A percentile compares a stretch with the other conserved stretches of the same genome.
These are phyloP conservation scores for Geopemphigus sp. DNA, from an alignment of 1,140 invertebrate species.

Conservation along the genomic window DNA sequence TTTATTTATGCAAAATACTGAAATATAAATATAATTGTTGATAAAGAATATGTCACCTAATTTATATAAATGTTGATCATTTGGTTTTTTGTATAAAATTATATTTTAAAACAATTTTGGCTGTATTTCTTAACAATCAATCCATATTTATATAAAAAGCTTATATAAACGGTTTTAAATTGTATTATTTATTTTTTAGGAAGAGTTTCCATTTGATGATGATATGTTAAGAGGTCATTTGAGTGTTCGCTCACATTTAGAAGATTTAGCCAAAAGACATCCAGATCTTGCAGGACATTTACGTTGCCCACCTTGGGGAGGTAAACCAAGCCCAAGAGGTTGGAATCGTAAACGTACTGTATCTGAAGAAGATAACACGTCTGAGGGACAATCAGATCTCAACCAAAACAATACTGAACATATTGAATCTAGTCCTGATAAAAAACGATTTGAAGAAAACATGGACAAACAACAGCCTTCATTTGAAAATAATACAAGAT, in stretches of 20 bases:
- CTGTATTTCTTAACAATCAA: not conserved
- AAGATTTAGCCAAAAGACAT: slow-evolving; percentile 62
- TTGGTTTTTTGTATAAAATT: too few relatives aligned
- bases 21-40: not conserved
- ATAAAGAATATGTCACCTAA: not conserved
- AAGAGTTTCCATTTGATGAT: slow-evolving; percentile 68
- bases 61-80: too few relatives aligned
- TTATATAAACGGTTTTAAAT: not conserved
- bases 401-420: slow-evolving; percentile 41
- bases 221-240: slow-evolving; percentile 55
- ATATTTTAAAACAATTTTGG: too few relatives aligned
- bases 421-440: slow-evolving; percentile 51
- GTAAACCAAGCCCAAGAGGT: slow-evolving; percentile 53
- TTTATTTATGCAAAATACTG: not conserved
- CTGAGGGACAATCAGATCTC: slow-evolving; percentile 17
- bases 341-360: slow-evolving; percentile 35
- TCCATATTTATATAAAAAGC: not conserved
- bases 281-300: slow-evolving; percentile 65
- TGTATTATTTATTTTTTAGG: slow-evolving; percentile 57
- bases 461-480: slow-evolving; percentile 56
- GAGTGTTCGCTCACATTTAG: slow-evolving; percentile 58
- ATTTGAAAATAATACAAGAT: slow-evolving; percentile 69
- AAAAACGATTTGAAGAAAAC: slow-evolving; percentile 25
- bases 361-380: slow-evolving; percentile 38
- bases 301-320: slow-evolving; percentile 43